Conservation (phyloP, 2,888 invertebrate genomes). For the Eucera pruinosa region DNA sequence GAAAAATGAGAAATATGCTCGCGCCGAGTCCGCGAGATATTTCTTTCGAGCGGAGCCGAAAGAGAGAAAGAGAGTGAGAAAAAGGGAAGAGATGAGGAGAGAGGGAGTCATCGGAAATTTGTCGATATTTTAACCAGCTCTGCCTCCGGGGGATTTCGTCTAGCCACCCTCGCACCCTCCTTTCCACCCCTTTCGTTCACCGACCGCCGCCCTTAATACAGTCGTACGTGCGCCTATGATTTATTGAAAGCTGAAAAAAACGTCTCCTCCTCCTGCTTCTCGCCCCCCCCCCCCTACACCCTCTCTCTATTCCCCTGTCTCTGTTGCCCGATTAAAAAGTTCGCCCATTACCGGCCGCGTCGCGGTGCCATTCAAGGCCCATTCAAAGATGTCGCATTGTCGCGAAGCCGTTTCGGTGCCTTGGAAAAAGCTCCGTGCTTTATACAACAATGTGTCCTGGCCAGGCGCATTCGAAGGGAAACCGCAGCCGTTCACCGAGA, state of each 20-base stretch:
- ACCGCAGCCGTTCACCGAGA: conserved; percentile 22
- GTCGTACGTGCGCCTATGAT: conserved; percentile 70
- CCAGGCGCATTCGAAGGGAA: conserved; percentile 32
- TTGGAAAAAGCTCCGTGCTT: conserved; percentile 47
- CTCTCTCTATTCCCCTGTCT: conserved; percentile 31
- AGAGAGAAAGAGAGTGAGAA: neutral
- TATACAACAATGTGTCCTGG: conserved; percentile 55
- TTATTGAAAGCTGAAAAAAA: conserved; percentile 74
- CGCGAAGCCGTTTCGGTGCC: conserved; percentile 63
- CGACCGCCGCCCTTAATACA: conserved; percentile 53
- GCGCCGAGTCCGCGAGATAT: conserved; percentile 45
- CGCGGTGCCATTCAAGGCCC: conserved; percentile 64
- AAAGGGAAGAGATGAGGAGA: neutral
- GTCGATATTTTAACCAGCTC: conserved; percentile 62
- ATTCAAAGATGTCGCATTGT: conserved; percentile 77
- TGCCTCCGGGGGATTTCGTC: conserved; percentile 56
- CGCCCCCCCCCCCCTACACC: conserved; percentile 40
- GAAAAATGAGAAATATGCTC: conserved; percentile 52
- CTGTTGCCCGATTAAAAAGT: conserved; percentile 74
- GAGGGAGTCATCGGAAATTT: conserved; percentile 60
- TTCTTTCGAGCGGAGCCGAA: conserved; percentile 35
- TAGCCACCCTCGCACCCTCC: conserved; percentile 23
- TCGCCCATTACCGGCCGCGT: conserved; percentile 73
- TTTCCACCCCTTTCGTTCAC: conserved; percentile 28
- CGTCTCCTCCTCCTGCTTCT: too few species aligned